Evolutionary conservation across 2,888 invertebrate species (phyloP), one percentile per base, ranked within the genome.

Genomic region (Noctua janthina): DNA sequence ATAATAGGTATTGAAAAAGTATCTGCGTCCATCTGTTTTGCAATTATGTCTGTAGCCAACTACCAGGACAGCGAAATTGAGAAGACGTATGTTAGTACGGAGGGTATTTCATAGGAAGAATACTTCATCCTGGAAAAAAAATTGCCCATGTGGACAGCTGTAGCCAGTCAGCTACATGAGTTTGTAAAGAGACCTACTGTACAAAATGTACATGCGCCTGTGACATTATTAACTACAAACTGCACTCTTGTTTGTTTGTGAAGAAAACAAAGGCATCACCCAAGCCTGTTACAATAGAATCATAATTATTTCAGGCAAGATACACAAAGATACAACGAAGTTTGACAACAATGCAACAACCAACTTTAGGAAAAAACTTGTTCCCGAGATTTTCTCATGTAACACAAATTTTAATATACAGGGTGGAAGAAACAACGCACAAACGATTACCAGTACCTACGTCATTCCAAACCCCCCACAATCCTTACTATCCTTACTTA

Each of bases 211-310:
- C 8, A 67, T 3, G 3, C 23, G 10, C 23, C 20, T 39, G 17
- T n/a, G 51, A 39, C 43, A 54, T 43, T 43, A 56, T 74, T 74
- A 35, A 3, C 8, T n/a, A 75, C 56, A 76, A 76, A 76, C n/a
- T 76, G 20, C 43, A 17, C 0, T 4, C 49, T 35, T 20, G 0
- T 13, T 43, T n/a, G n/a, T 64, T 17, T 29, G 20, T 51, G 6
- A 29, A 1, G 17, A 39, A 76, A 77, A 78, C 29, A 64, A 43
- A 78, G 17, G 23, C 11, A 51, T 11, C 7, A 29, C 11, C 5
- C 6, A 1, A 23, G 39, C 39, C 11, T 46, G n/a, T 67, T 13
- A 10, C 6, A 67, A 20, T 13, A 11, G 23, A 67, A n/a, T 46
- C 68, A n/a, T 51, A 43, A 20, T 39, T 17, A 17, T 43, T 79